A percentile compares a stretch with the other conserved stretches of the same genome.
phyloP scores from a whole-genome alignment of 2,888 invertebrate genomes.

The Macrosoma leucophasiata region DNA sequence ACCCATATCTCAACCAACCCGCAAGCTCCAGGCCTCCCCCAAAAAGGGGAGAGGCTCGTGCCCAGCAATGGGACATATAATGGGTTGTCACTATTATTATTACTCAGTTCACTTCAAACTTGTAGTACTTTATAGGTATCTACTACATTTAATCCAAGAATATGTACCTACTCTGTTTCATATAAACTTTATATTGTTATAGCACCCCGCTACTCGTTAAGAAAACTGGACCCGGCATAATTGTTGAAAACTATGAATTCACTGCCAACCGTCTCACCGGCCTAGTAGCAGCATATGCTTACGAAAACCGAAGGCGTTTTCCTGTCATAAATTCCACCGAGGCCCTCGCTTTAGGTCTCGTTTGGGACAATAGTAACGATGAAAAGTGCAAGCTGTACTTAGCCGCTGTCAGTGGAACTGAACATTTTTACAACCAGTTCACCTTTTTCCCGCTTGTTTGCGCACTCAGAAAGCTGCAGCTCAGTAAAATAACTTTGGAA shows the following conservation, averaged over 20 bases:
- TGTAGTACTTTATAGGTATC: no score
- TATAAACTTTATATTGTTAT: no score
- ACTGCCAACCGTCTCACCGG: constrained; percentile 44
- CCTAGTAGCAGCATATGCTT: constrained; percentile 41
- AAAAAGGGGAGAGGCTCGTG: no score
- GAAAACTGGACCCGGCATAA: constrained; percentile 35
- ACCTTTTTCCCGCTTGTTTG: constrained; percentile 42
- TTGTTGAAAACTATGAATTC: constrained; percentile 39
- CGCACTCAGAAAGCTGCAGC: constrained; percentile 39
- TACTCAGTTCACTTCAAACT: no score
- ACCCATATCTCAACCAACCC: no score
- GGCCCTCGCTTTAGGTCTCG: constrained; percentile 35
- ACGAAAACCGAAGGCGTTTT: constrained; percentile 37
- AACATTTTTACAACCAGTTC: constrained; percentile 44
- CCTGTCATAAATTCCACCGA: constrained; percentile 36
- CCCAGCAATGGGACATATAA: no score
- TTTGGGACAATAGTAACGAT: constrained; percentile 35
- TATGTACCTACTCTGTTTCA: no score
- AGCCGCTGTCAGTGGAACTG: constrained; percentile 41
- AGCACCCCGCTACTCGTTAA: constrained; percentile 41
- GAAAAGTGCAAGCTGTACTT: constrained; percentile 37
- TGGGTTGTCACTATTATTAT: no score
- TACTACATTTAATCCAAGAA: no score
- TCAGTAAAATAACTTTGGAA: constrained; percentile 39
- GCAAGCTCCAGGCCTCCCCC: no score